Evolutionary conservation across 2,113 vertebrate genomes (phyloP).

Genomic region (Nycticorax nycticorax): DNA sequence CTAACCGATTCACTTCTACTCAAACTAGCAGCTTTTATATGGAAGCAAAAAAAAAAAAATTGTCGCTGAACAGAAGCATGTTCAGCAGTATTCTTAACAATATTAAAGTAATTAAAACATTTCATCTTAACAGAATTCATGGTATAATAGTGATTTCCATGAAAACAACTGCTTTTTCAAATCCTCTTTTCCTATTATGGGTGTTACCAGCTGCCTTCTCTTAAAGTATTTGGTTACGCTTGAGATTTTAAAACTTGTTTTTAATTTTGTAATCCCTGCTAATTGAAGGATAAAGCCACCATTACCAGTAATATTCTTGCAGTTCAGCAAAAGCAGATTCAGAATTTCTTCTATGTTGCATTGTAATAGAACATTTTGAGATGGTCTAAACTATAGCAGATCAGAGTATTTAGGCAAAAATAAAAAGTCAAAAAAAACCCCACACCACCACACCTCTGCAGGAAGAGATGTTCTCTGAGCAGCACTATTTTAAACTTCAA

Average conservation of each 20-base stretch:
- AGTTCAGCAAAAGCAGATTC: not conserved
- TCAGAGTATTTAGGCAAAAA: not conserved
- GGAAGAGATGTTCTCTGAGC: not conserved
- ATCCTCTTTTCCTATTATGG: not conserved
- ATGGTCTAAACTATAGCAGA: not conserved
- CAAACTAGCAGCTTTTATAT: not conserved
- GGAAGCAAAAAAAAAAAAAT: not conserved
- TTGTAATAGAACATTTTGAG: not conserved
- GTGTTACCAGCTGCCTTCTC: not conserved
- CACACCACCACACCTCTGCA: not conserved
- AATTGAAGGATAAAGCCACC: not conserved
- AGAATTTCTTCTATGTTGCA: not conserved
- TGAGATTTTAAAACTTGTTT: not conserved
- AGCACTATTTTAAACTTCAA: not conserved
- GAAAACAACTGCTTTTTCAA: constrained; percentile 27
- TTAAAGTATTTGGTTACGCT: not conserved
- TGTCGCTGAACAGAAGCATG: not conserved
- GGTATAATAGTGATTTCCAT: not conserved
- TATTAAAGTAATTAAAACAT: constrained; percentile 1
- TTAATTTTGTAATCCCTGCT: not conserved
- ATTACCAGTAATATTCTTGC: not conserved
- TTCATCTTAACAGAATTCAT: not conserved
- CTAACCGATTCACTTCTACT: not conserved
- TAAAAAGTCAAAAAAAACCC: not conserved
- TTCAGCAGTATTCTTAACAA: not conserved